Base-by-base conservation (phyloP, 1,140 invertebrate species). In the Apocrypta bakeri region DNA sequence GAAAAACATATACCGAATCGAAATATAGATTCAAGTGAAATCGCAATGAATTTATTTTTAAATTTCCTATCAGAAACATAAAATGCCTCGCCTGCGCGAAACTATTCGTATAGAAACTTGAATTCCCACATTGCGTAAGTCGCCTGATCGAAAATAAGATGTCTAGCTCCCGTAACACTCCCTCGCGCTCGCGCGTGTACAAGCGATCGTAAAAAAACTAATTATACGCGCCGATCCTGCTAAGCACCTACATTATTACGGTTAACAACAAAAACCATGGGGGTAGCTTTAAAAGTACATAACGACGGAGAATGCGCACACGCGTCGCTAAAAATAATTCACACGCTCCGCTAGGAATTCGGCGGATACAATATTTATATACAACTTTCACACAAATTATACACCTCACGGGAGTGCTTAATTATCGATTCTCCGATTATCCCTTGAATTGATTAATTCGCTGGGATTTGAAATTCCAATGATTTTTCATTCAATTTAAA, bases 1-100 rank as follows among this genome's bases (percentile, higher is more conserved):
- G 24, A 68, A 1, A 68, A 12, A n/a, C n/a, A n/a, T n/a, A 68
- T 68, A 12, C 29, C 6, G 64, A 11, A 27, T 17, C 2, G n/a
- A 68, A 31, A 12, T 17, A 27, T 17, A 68, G 11, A 66, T 66
- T 24, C 64, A 25, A 68, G 64, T 68, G 64, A 68, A 68, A 68
- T 68, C 29, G 64, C 64, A 31, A 68, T 68, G 12, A 68, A 29
- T 27, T 68, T 68, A 27, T 68, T 68, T 68, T 68, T 68, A 29
- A 56, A 56, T 17, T n/a, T 21, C 2, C 48, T 56, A 56, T 56
- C 48, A 7, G 21, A 56, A 56, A 56, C 48, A n/a, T 56, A 56
- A 21, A 56, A 48, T 48, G 14, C 14, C 17, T 21, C 48, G 48
- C 1, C 17, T 56, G 17, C n/a, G 17, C 17, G 17, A 56, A 37